A percentile compares a stretch with the other conserved stretches of the same genome.
phyloP scores from a whole-genome alignment of 2,797 vertebrate genomes.

The Sphaeramia orbicularis region DNA sequence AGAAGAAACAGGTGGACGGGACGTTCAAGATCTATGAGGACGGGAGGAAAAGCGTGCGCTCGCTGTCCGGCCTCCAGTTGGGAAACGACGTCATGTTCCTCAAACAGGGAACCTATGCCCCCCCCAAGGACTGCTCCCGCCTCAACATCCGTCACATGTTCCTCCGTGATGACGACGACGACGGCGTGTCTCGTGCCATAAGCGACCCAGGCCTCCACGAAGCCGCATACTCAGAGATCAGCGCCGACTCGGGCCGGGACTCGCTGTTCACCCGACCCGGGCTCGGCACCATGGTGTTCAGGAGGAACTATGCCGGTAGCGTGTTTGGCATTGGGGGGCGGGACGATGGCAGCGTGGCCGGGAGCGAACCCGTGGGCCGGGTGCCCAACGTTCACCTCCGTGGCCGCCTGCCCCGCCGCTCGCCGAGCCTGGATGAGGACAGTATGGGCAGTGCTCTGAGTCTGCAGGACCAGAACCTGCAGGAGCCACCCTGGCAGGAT shows the following conservation, averaged over 20 bases:
- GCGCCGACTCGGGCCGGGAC: conserved; percentile 97
- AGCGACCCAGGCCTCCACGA: conserved; percentile 92
- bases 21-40: conserved; percentile 98
- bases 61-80: conserved; percentile 95
- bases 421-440: conserved; percentile 88
- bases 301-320: conserved; percentile 94
- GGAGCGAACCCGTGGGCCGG: conserved; percentile 23
- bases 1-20: conserved; percentile 93
- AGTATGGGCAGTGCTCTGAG: conserved; percentile 96
- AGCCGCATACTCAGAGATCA: conserved; percentile 91
- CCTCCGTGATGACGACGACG: conserved; percentile 82
- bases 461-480: conserved; percentile 91
- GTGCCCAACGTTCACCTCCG: conserved; percentile 77
- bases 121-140: conserved; percentile 90
- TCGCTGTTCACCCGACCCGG: conserved; percentile 97
- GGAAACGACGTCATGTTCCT: conserved; percentile 98
- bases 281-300: conserved; percentile 97
- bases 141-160: conserved; percentile 97
- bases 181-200: conserved; percentile 91
- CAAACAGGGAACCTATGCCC: conserved; percentile 92
- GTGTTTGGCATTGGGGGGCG: conserved; percentile 91
- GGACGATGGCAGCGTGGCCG: conserved; percentile 62
- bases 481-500: conserved; percentile 96
- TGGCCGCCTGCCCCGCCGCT: conserved; percentile 87
- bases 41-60: conserved; percentile 95